Conservation (phyloP, 2,888 invertebrate genomes). For the Limenitis camilla region DNA sequence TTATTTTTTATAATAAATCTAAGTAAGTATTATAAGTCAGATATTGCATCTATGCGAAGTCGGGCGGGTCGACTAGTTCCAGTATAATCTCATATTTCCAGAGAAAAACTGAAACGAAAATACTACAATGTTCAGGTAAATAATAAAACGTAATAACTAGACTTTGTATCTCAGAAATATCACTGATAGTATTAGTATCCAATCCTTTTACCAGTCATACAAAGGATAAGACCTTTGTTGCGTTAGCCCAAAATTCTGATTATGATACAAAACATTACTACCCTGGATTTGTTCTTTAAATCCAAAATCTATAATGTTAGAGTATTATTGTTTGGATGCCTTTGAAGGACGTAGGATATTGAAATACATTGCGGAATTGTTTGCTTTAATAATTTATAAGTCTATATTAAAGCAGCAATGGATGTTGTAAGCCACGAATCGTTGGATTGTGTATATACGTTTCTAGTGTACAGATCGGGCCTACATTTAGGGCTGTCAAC, state of each 20-base stretch:
- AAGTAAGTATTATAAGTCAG: too few relatives aligned
- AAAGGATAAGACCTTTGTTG: conserved; percentile 10
- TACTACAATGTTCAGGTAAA: too few relatives aligned
- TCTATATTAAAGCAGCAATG: conserved; percentile 15
- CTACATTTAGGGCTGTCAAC: conserved; percentile 29
- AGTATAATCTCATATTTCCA: too few relatives aligned
- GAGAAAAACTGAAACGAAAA: too few relatives aligned
- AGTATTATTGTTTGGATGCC: conserved; percentile 53
- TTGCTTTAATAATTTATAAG: not conserved
- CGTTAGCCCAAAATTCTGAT: conserved; percentile 5
- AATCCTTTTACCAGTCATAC: conserved; percentile 2
- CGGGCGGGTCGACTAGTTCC: too few relatives aligned
- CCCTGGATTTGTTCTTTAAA: conserved; percentile 48
- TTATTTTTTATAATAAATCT: too few relatives aligned
- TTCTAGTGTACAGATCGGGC: conserved; percentile 60
- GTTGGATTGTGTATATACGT: conserved; percentile 42
- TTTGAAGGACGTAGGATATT: conserved; percentile 22
- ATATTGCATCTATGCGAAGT: too few relatives aligned
- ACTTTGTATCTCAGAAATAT: too few relatives aligned
- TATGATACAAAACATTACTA: conserved; percentile 25
- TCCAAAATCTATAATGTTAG: conserved; percentile 66
- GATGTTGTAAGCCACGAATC: conserved; percentile 28
- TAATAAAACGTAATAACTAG: too few relatives aligned
- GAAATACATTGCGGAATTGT: conserved; percentile 29
- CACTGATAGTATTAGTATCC: conserved; percentile 6